A percentile compares a stretch with the other conserved stretches of the same genome.
Evolutionary conservation across 2,113 vertebrate species (phyloP).

Genomic region (Hippocampus comes): DNA sequence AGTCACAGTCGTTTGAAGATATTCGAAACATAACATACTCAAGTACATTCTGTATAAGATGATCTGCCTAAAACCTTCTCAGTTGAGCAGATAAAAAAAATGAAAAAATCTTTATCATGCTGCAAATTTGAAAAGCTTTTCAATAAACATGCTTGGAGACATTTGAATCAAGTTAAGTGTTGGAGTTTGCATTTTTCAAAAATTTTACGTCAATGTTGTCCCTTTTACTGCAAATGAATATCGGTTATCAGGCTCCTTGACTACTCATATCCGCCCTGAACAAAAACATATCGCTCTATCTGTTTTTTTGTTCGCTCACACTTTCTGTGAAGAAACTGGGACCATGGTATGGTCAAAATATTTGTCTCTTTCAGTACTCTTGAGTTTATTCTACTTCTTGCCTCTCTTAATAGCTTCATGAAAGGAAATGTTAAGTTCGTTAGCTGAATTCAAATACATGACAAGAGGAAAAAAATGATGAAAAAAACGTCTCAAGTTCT

Average conservation of each 20-base stretch:
- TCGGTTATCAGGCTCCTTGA: no score
- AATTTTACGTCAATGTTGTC: no score
- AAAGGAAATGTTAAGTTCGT: constrained; percentile 7
- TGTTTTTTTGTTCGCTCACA: constrained; percentile 12
- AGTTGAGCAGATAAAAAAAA: constrained; percentile 17
- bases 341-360: neutral
- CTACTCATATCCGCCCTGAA: no score
- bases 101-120: no score
- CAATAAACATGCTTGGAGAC: no score
- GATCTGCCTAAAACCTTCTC: constrained; percentile 55
- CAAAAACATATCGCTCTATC: no score
- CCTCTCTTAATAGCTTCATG: constrained; percentile 1
- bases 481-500: constrained; percentile 43
- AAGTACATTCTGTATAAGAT: constrained; percentile 39
- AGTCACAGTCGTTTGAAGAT: neutral
- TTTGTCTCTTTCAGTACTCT: neutral
- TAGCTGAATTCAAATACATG: constrained; percentile 48
- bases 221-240: no score
- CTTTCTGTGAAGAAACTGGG: neutral
- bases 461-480: constrained; percentile 53
- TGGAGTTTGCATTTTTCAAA: no score
- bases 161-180: no score
- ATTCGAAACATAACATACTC: neutral
- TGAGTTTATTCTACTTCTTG: constrained; percentile 9
- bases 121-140: no score